A percentile compares a stretch with the other conserved stretches of the same genome.
phyloP scores from a whole-genome alignment of 2,113 vertebrate species.

The Columba livia region DNA sequence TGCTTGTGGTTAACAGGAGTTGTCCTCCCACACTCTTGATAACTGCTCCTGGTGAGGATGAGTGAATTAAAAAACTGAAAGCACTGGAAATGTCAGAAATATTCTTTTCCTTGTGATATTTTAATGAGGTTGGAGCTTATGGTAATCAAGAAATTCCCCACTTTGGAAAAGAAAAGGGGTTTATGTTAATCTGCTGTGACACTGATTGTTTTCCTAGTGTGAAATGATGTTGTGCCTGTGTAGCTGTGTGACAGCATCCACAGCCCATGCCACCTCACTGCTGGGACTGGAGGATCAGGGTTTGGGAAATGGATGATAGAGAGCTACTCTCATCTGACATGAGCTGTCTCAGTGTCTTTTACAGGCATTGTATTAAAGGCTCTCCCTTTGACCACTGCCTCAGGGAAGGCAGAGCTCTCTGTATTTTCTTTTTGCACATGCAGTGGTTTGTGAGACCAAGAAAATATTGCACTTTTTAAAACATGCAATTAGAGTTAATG shows the following conservation, averaged over 20 bases:
- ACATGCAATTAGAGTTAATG: neutral
- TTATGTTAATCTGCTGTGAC: slow-evolving; percentile 44
- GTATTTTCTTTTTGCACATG: too few relatives aligned
- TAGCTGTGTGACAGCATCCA: neutral
- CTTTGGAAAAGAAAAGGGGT: slow-evolving; percentile 20
- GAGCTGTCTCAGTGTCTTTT: neutral
- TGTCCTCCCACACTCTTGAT: slow-evolving; percentile 38
- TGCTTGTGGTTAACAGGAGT: slow-evolving; percentile 26
- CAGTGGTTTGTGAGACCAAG: neutral
- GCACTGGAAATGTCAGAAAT: slow-evolving; percentile 28
- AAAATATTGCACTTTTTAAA: neutral
- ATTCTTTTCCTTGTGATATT: slow-evolving; percentile 40
- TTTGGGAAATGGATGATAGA: neutral
- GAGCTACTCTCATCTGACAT: neutral
- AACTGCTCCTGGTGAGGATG: neutral
- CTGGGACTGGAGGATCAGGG: neutral
- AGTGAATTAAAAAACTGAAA: neutral
- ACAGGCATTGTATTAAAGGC: neutral
- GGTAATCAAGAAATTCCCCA: slow-evolving; percentile 49
- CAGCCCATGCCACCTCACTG: accelerated
- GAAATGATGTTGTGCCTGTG: neutral
- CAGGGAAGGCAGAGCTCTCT: neutral
- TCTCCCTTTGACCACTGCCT: neutral
- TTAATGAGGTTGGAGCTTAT: slow-evolving; percentile 51
- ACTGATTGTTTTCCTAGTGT: slow-evolving; percentile 24